Evolutionary conservation across 2,797 vertebrate genomes (phyloP).

Genomic region (Neostethus bicornis): DNA sequence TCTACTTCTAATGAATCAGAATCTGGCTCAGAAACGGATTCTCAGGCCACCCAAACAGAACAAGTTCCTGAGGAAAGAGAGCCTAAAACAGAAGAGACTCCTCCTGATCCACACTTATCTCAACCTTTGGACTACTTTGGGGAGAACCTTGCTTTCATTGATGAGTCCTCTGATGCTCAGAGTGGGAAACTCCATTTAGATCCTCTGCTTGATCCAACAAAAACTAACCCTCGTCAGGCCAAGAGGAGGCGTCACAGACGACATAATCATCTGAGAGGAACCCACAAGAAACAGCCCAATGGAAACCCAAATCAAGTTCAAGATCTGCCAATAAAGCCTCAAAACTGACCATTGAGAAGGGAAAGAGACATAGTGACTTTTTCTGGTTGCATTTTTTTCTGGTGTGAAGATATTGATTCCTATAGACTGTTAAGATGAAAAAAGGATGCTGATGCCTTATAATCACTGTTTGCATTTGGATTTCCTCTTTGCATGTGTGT

Average conservation of each 20-base stretch:
- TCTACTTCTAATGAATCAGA: conserved; percentile 64
- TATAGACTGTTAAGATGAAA: conserved; percentile 41
- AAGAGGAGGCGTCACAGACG: conserved; percentile 75
- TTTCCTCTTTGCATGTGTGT: conserved; percentile 61
- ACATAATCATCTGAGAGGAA: conserved; percentile 48
- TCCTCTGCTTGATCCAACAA: conserved; percentile 63
- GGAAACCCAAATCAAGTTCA: conserved; percentile 63
- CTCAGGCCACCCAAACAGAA: conserved; percentile 75
- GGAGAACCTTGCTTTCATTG: conserved; percentile 91
- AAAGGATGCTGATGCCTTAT: conserved; percentile 41
- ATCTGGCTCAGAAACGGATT: conserved; percentile 72
- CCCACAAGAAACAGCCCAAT: conserved; percentile 60
- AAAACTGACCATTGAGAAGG: conserved; percentile 10
- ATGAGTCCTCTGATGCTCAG: conserved; percentile 89
- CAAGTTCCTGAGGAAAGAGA: conserved; percentile 66
- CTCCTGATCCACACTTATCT: conserved; percentile 54
- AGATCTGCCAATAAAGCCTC: conserved; percentile 54
- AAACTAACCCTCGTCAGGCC: conserved; percentile 56
- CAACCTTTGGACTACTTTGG: conserved; percentile 87
- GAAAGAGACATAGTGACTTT: conserved; percentile 2
- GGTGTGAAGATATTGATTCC: conserved; percentile 43
- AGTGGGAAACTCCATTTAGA: conserved; percentile 80
- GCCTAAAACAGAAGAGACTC: conserved; percentile 29
- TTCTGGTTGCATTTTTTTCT: conserved; percentile 17
- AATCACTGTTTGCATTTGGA: conserved; percentile 54